phyloP scores from a whole-genome alignment of 1,140 invertebrate species.

The Aricia agestis region DNA sequence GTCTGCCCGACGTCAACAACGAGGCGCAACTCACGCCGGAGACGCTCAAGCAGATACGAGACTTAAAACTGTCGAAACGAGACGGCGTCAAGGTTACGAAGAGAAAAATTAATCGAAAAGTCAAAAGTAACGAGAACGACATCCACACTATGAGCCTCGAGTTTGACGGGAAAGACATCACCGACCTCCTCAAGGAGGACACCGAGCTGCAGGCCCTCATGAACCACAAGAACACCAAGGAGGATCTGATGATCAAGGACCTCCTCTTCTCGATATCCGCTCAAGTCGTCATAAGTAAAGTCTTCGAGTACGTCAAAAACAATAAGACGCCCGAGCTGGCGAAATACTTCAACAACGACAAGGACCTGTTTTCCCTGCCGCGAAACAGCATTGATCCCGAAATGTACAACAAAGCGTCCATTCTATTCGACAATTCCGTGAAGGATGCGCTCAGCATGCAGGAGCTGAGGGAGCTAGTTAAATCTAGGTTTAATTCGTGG shows the following conservation, averaged over 20 bases:
- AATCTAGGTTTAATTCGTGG: constrained; percentile 56
- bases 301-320: constrained; percentile 60
- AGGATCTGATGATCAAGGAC: constrained; percentile 49
- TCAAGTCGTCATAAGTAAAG: constrained; percentile 63
- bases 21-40: constrained; percentile 65
- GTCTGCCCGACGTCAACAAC: constrained; percentile 53
- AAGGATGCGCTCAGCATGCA: constrained; percentile 62
- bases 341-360: constrained; percentile 52
- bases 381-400: constrained; percentile 49
- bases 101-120: constrained; percentile 53
- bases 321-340: constrained; percentile 53
- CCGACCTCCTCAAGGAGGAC: constrained; percentile 54
- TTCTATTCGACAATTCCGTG: constrained; percentile 57
- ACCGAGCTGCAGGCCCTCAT: constrained; percentile 50
- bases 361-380: constrained; percentile 38
- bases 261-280: constrained; percentile 56
- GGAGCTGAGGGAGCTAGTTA: constrained; percentile 50
- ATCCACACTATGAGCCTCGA: constrained; percentile 41
- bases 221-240: constrained; percentile 52
- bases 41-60: constrained; percentile 66
- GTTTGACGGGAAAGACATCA: constrained; percentile 53
- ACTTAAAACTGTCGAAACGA: constrained; percentile 59
- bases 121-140: constrained; percentile 47
- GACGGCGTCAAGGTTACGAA: constrained; percentile 67
- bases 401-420: constrained; percentile 53